Evolutionary conservation across 2,888 invertebrate species (phyloP), one percentile per base, ranked within the genome.

Genomic region (Oscheius myriophilus): DNA sequence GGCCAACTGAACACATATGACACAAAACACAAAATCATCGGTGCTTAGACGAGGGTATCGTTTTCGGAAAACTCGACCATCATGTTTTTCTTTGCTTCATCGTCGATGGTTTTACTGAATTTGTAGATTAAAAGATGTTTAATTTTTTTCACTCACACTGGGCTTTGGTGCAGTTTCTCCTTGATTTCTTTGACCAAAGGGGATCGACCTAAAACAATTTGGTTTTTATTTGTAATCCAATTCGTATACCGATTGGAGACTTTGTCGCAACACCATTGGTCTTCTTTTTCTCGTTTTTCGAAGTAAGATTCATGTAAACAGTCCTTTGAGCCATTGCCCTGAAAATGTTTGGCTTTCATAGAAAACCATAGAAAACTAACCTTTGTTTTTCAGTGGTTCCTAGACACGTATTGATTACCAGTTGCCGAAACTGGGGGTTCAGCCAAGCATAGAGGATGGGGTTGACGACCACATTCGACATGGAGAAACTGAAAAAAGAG

Each of bases 381-480:
- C 58, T 58, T 16, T 23, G 46, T 41, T 58, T 53, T 25, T 69
- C 57, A 12, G 49, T 67, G 16, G 59, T 18, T 18, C 71, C 66
- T 25, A 62, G 59, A 64, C 68, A 78, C 39, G 80, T 76, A 45
- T 77, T 73, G 45, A 80, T 62, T 11, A 80, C 78, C 43, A 78
- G 67, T 52, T 78, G 73, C 25, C 82, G 77, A 72, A 83, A 82
- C 16, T 71, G 75, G 21, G 76, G 78, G 52, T 83, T 83, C 67
- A 83, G 72, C 80, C 81, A 82, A 12, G 82, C 82, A 67, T 83
- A 83, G 11, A 83, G 73, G 9, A 83, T 73, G 14, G 83, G 83
- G 59, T 83, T 83, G 9, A 79, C 71, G 21, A 83, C 76, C 33
- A 78, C 78, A 58, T 76, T 82, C 18, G 76, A 75, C 82, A 83